Percentiles rank a stretch among this genome's conserved stretches.
Evolutionary conservation across 2,113 vertebrate species (phyloP).

Genomic region (Zosterops borbonicus): DNA sequence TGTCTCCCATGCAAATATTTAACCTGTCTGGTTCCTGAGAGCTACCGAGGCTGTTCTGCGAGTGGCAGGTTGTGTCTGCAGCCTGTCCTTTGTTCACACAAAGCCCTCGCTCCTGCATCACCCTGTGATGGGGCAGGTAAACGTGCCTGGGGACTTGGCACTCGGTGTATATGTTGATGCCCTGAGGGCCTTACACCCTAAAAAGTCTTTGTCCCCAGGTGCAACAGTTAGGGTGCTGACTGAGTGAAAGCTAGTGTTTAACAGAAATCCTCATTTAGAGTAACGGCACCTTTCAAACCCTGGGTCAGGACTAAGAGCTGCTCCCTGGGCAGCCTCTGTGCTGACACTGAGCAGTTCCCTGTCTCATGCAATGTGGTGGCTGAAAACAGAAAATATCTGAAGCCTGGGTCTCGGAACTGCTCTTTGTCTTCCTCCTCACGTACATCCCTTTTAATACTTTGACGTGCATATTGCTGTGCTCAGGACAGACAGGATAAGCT

Average conservation of each 20-base stretch:
- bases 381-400: not conserved
- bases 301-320: not conserved
- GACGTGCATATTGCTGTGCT: not conserved
- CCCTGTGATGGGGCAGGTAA: not conserved
- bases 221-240: not conserved
- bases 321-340: not conserved
- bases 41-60: not conserved
- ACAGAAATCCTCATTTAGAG: not conserved
- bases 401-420: not conserved
- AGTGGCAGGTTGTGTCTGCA: not conserved
- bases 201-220: not conserved
- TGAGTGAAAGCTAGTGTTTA: fast-evolving
- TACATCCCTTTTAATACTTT: not conserved
- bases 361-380: fast-evolving
- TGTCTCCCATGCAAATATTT: constrained; percentile 54
- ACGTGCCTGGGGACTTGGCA: fast-evolving
- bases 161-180: fast-evolving
- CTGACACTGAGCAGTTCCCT: not conserved
- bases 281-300: not conserved
- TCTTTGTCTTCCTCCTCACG: not conserved
- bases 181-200: not conserved
- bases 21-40: constrained; percentile 23
- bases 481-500: not conserved
- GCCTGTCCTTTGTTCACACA: not conserved
- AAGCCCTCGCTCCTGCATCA: not conserved